phyloP scores from a whole-genome alignment of 2,888 invertebrate species.

The Galerucella pusilla region DNA sequence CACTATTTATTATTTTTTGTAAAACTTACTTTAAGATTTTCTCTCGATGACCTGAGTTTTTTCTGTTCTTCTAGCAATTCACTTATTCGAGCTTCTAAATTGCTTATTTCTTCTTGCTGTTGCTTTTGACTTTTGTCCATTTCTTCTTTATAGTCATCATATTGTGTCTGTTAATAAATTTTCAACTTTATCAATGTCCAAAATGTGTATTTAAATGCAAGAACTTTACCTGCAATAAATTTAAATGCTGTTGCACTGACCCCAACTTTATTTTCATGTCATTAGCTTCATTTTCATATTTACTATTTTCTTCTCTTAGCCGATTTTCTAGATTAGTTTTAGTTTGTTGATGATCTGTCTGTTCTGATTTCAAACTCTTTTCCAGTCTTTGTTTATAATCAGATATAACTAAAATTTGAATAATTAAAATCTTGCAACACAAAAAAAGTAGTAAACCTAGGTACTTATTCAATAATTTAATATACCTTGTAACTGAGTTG shows the following conservation, averaged over 20 bases:
- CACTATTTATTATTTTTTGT: no score
- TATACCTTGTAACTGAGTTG: conserved; percentile 70
- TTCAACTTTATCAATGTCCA: background rate
- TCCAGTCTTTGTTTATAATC: conserved; percentile 71
- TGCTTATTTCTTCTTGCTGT: conserved; percentile 66
- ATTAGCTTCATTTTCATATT: conserved; percentile 66
- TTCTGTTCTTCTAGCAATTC: conserved; percentile 66
- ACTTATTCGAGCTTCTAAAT: conserved; percentile 66
- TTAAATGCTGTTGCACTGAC: conserved; percentile 69
- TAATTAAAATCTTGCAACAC: conserved; percentile 9
- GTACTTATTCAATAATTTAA: background rate
- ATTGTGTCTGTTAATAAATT: conserved; percentile 63
- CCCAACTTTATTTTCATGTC: conserved; percentile 68
- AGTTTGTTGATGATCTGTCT: conserved; percentile 67
- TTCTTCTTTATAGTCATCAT: conserved; percentile 68
- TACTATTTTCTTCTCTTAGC: conserved; percentile 66
- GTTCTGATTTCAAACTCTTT: conserved; percentile 69
- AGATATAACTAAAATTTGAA: conserved; percentile 66
- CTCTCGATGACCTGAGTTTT: conserved; percentile 59
- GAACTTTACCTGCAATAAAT: conserved; percentile 58
- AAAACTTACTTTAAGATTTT: conserved; percentile 63
- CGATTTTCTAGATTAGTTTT: conserved; percentile 66
- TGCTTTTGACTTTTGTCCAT: conserved; percentile 65
- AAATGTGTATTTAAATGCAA: background rate
- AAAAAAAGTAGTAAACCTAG: background rate